These are phyloP conservation scores for Chaetura pelagica DNA, from an alignment of 2,113 vertebrate species.

Conservation along the genomic window DNA sequence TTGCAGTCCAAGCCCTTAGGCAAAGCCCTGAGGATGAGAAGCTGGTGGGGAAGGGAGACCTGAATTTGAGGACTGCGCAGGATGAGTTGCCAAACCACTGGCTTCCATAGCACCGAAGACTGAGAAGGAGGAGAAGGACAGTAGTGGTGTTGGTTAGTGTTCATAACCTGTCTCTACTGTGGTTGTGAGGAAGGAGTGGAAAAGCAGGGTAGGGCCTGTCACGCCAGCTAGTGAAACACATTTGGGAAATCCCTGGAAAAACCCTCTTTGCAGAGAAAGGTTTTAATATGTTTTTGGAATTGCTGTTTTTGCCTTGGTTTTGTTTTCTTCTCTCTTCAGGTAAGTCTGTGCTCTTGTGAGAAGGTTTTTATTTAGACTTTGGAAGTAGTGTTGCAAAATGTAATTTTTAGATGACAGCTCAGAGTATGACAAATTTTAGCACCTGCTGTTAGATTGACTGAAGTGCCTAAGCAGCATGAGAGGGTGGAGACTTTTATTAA, in stretches of 20 bases:
- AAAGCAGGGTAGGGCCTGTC: not conserved
- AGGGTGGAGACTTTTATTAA: not conserved
- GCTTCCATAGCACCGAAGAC: not conserved
- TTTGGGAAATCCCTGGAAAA: not conserved
- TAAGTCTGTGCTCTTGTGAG: not conserved
- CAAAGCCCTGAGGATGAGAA: not conserved
- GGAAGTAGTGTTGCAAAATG: not conserved
- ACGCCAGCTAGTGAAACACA: not conserved
- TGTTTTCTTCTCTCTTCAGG: rapidly evolving
- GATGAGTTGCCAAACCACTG: not conserved
- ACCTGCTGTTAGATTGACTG: not conserved
- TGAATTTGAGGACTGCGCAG: not conserved
- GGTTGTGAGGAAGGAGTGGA: not conserved
- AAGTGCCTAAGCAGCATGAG: not conserved
- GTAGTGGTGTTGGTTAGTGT: not conserved
- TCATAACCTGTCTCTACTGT: rapidly evolving
- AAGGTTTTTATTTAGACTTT: not conserved
- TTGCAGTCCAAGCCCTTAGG: not conserved
- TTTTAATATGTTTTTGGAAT: not conserved
- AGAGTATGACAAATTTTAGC: not conserved
- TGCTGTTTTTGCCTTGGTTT: not conserved
- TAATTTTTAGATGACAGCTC: not conserved
- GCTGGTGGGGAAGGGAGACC: not conserved
- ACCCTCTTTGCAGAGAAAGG: not conserved
- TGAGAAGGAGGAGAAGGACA: not conserved